Conservation (phyloP, 2,113 vertebrate genomes). For the Apteryx owenii region DNA sequence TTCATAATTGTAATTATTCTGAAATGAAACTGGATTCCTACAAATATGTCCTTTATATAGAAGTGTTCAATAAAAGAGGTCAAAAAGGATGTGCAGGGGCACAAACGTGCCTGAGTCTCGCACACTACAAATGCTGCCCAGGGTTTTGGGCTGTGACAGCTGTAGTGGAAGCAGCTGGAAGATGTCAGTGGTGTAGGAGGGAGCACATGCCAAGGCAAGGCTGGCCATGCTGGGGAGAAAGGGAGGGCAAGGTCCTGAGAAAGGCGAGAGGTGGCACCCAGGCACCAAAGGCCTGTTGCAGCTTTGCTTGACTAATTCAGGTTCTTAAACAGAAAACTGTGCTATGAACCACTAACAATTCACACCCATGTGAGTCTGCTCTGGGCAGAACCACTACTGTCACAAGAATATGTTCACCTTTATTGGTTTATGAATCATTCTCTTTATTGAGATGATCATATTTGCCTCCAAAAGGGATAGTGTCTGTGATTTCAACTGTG, state of each 20-base stretch:
- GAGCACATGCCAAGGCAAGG: background rate
- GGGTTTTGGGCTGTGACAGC: background rate
- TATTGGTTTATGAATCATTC: background rate
- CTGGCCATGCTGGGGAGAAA: background rate
- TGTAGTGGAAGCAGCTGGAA: background rate
- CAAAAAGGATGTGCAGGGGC: background rate
- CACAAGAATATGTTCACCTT: background rate
- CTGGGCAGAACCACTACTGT: background rate
- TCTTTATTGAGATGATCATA: background rate
- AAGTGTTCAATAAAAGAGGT: background rate
- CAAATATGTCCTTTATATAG: background rate
- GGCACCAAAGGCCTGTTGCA: background rate
- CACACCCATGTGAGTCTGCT: background rate
- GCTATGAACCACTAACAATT: background rate
- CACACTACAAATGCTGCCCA: background rate
- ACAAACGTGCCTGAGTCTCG: background rate
- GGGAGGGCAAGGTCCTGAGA: background rate
- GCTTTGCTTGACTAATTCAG: background rate
- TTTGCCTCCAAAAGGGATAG: background rate
- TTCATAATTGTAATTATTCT: constrained; percentile 36
- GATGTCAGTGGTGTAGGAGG: background rate
- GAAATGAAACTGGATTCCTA: constrained; percentile 26
- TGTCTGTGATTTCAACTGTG: background rate
- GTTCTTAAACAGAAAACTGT: background rate
- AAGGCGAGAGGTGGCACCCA: background rate